Evolutionary conservation across 2,888 invertebrate genomes (phyloP).

Genomic region (Argyresthia albistria): DNA sequence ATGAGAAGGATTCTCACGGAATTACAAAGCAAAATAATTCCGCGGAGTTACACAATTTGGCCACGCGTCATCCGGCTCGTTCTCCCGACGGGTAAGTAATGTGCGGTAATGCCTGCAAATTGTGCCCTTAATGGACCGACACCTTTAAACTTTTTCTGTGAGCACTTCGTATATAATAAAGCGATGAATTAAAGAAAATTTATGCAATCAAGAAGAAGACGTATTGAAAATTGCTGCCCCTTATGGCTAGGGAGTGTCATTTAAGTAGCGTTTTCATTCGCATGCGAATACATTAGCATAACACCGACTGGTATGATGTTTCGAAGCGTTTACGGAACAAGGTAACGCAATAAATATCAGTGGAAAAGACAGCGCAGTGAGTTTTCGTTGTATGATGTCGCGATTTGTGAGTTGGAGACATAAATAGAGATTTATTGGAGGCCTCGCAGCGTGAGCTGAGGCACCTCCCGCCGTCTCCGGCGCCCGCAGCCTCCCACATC

Average conservation of each 20-base stretch:
- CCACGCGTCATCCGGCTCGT: constrained; percentile 21
- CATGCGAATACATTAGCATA: constrained; percentile 64
- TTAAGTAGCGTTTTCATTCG: constrained; percentile 46
- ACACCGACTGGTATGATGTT: constrained; percentile 32
- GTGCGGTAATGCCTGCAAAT: constrained; percentile 12
- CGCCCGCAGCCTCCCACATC: not conserved
- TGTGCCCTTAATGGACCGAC: constrained; percentile 8
- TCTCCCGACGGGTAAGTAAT: constrained; percentile 16
- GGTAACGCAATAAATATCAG: constrained; percentile 45
- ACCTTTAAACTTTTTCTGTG: not conserved
- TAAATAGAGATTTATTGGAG: constrained; percentile 35
- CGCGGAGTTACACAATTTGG: constrained; percentile 24
- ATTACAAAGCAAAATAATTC: constrained; percentile 4
- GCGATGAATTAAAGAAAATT: constrained; percentile 1
- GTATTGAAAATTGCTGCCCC: not conserved
- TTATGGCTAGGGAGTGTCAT: constrained; percentile 36
- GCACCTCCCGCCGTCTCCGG: not conserved
- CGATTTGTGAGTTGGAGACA: constrained; percentile 20
- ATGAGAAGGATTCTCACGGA: not conserved
- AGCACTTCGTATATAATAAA: not conserved
- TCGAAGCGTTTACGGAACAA: constrained; percentile 22
- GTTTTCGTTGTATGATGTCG: constrained; percentile 26
- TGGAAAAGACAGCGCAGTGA: constrained; percentile 32
- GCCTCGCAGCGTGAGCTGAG: not conserved
- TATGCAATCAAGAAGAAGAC: not conserved